Conservation (phyloP, 1,140 invertebrate species). For the Brachionus rotundiformis region DNA sequence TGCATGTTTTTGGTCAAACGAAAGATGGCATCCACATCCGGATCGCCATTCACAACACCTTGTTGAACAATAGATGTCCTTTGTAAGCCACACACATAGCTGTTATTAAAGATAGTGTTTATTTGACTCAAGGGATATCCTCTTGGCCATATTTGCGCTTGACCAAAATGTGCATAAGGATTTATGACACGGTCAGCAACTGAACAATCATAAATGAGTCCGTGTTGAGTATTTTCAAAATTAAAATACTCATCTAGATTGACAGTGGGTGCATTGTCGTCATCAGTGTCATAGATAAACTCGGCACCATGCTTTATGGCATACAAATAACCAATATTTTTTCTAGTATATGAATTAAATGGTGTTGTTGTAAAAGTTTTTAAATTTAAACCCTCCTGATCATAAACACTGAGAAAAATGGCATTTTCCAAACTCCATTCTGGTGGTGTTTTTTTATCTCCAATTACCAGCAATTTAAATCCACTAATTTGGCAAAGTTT, state of each 20-base stretch:
- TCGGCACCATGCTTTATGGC: slow-evolving; percentile 55
- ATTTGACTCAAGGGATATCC: background rate
- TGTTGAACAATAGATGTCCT: slow-evolving; percentile 57
- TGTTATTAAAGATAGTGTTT: background rate
- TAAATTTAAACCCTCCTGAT: background rate
- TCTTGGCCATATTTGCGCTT: background rate
- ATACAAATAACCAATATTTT: slow-evolving; percentile 1
- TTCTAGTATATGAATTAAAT: background rate
- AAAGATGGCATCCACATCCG: slow-evolving; percentile 61
- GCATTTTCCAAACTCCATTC: no score
- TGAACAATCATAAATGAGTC: slow-evolving; percentile 59
- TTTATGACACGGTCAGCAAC: slow-evolving; percentile 54
- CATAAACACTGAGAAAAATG: background rate
- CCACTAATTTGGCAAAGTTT: no score
- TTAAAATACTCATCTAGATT: slow-evolving; percentile 51
- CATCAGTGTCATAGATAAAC: slow-evolving; percentile 61
- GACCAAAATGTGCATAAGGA: background rate
- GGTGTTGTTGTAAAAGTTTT: background rate
- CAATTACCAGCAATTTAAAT: no score
- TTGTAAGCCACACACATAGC: slow-evolving; percentile 49
- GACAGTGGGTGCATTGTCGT: slow-evolving; percentile 57
- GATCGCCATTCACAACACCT: slow-evolving; percentile 60
- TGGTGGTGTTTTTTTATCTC: no score
- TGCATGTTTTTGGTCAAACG: slow-evolving; percentile 55
- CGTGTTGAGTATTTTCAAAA: slow-evolving; percentile 56